These are phyloP conservation scores for Venustoraphidia nigricollis DNA, from an alignment of 2,888 invertebrate species.

Conservation along the genomic window DNA sequence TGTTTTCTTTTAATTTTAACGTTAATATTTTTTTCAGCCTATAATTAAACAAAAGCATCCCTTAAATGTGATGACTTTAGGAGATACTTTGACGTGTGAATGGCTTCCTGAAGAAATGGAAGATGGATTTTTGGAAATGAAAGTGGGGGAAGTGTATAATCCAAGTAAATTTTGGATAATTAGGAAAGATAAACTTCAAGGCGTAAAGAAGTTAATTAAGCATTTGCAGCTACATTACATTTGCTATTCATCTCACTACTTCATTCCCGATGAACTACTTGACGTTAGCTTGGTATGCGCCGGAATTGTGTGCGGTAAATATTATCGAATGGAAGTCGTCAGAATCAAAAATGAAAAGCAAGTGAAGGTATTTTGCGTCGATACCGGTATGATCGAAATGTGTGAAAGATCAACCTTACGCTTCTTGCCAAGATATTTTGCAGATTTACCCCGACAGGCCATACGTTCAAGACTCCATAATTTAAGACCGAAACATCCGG, in stretches of 20 bases:
- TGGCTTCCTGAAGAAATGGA: background rate
- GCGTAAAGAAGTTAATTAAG: background rate
- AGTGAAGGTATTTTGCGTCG: conserved; percentile 9
- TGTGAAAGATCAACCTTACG: conserved; percentile 1
- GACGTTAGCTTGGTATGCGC: background rate
- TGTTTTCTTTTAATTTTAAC: background rate
- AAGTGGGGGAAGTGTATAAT: conserved; percentile 1
- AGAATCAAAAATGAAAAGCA: background rate
- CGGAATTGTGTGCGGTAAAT: background rate
- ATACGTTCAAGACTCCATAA: conserved; percentile 6
- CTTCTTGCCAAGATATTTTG: conserved; percentile 5
- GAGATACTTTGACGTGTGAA: background rate
- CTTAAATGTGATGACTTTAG: background rate
- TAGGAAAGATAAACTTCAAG: background rate
- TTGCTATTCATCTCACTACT: no score
- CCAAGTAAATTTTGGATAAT: conserved; percentile 4
- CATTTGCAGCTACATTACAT: background rate
- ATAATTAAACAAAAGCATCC: background rate
- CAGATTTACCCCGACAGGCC: conserved; percentile 7
- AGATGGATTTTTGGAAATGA: background rate
- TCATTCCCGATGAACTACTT: background rate
- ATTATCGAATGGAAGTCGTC: background rate
- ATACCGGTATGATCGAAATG: conserved; percentile 9
- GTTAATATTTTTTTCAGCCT: background rate
- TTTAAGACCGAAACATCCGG: background rate